Percentiles rank a stretch among this genome's conserved stretches.
Conservation (phyloP, 1,140 invertebrate genomes). For the Leucophenga varia region DNA sequence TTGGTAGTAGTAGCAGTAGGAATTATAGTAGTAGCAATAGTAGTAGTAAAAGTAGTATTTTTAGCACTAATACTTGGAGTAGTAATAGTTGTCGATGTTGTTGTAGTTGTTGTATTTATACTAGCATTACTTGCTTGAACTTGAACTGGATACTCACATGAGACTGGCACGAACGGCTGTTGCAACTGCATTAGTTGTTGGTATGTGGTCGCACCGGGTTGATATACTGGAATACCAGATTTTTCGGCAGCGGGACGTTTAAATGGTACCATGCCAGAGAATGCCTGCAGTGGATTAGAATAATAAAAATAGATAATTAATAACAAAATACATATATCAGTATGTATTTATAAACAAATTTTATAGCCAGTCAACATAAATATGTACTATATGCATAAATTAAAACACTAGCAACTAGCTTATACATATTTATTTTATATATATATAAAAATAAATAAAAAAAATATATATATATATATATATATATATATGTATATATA, state of each 20-base stretch:
- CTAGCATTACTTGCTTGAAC: slow-evolving; percentile 58
- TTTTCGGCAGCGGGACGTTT: slow-evolving; percentile 93
- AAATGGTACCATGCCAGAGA: slow-evolving; percentile 92
- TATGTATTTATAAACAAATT: slow-evolving; percentile 6
- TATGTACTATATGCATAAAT: background rate
- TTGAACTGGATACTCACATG: slow-evolving; percentile 85
- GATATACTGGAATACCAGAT: slow-evolving; percentile 92
- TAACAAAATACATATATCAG: slow-evolving; percentile 4
- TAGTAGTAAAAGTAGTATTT: slow-evolving; percentile 25
- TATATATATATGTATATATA: background rate
- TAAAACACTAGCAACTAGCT: background rate
- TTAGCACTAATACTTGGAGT: slow-evolving; percentile 1
- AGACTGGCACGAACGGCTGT: slow-evolving; percentile 90
- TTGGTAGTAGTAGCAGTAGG: slow-evolving; percentile 32
- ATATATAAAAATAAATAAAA: background rate
- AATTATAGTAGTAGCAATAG: slow-evolving; percentile 38
- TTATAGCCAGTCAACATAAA: background rate
- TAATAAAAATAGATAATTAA: slow-evolving; percentile 5
- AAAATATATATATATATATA: slow-evolving; percentile 3
- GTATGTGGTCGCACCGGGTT: slow-evolving; percentile 86
- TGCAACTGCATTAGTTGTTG: slow-evolving; percentile 94
- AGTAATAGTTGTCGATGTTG: slow-evolving; percentile 6
- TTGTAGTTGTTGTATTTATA: slow-evolving; percentile 16
- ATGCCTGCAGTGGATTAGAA: slow-evolving; percentile 66
- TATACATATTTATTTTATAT: background rate